phyloP scores from a whole-genome alignment of 1,140 invertebrate genomes.

The Chelonus insularis region DNA sequence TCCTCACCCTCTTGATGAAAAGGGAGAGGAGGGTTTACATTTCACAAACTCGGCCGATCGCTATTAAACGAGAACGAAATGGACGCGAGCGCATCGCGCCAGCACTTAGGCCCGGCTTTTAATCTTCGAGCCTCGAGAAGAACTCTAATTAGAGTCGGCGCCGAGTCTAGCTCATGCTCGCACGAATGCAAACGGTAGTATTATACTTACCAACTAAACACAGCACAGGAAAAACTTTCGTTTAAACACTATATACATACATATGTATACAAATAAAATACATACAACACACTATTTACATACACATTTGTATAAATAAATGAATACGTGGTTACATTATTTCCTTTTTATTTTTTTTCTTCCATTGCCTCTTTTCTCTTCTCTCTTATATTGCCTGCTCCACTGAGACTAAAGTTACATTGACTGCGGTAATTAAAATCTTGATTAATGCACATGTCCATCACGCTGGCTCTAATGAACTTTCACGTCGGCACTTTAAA shows the following conservation, averaged over 20 bases:
- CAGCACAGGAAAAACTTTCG: conserved; percentile 6
- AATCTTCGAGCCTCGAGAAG: conserved; percentile 52
- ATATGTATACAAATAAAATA: too few species aligned
- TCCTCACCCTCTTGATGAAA: neutral
- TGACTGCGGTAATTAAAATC: conserved; percentile 54
- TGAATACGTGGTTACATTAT: conserved; percentile 1
- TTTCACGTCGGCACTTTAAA: conserved; percentile 29
- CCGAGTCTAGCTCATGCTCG: conserved; percentile 16
- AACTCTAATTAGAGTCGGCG: conserved; percentile 53
- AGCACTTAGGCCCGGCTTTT: conserved; percentile 54
- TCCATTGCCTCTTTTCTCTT: neutral
- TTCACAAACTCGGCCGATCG: conserved; percentile 40
- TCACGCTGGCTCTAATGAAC: conserved; percentile 43
- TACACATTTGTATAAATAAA: conserved; percentile 14
- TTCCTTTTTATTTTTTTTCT: neutral
- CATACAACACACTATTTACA: too few species aligned
- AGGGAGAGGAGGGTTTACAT: conserved; percentile 25
- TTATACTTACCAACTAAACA: neutral
- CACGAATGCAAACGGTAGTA: conserved; percentile 11
- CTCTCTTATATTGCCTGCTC: neutral
- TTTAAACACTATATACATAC: neutral
- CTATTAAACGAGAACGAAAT: conserved; percentile 41
- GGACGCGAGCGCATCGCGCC: conserved; percentile 32
- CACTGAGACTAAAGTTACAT: neutral
- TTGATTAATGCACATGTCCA: conserved; percentile 59